Evolutionary conservation across 2,113 vertebrate species (phyloP).

Genomic region (Cebus imitator): DNA sequence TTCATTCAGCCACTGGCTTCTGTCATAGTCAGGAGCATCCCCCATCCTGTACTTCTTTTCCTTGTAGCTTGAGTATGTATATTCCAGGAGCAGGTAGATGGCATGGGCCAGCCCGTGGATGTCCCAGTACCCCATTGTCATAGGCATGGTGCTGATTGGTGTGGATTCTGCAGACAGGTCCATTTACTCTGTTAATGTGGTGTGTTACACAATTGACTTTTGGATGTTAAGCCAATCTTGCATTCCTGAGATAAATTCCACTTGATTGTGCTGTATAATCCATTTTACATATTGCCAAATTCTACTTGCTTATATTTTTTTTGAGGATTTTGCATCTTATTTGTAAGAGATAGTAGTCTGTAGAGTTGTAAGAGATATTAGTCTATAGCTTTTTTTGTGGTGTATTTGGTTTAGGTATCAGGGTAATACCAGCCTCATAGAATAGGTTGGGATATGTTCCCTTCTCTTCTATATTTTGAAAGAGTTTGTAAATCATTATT

Average conservation of each 20-base stretch:
- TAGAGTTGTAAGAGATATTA: background rate
- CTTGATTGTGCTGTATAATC: background rate
- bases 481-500: background rate
- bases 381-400: background rate
- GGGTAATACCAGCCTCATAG: background rate
- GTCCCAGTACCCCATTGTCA: too few species aligned
- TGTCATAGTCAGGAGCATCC: too few species aligned
- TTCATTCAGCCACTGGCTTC: too few species aligned
- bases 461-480: background rate
- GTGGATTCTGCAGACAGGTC: too few species aligned
- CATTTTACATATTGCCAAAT: background rate
- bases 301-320: background rate
- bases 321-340: background rate
- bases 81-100: too few species aligned
- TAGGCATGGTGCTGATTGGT: too few species aligned
- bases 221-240: background rate
- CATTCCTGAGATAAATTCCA: constrained; percentile 6
- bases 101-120: too few species aligned
- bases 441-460: background rate
- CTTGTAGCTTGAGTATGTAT: too few species aligned
- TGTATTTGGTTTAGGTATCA: background rate
- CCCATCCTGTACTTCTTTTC: too few species aligned
- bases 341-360: background rate
- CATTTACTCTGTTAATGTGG: background rate
- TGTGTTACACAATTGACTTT: background rate